Evolutionary conservation across 1,140 invertebrate genomes (phyloP).

Genomic region (Zaprionus taronus): DNA sequence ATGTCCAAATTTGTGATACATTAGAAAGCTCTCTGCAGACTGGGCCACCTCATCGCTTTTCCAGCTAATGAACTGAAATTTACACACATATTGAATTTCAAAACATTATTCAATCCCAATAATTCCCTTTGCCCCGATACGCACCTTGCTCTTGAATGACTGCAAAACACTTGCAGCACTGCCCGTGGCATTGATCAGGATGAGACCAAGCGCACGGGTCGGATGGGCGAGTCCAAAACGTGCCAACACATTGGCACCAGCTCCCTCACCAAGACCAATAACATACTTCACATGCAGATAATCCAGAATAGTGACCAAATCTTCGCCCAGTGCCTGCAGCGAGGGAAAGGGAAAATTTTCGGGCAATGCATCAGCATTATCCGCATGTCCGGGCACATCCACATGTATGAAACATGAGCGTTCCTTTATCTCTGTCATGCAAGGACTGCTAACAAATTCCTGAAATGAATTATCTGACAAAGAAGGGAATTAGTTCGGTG

Average conservation of each 20-base stretch:
- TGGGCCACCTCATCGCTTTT: conserved; percentile 89
- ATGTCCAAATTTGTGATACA: conserved; percentile 96
- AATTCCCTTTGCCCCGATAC: not conserved
- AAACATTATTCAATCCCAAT: too few relatives aligned
- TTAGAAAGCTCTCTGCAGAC: conserved; percentile 92
- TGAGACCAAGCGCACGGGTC: conserved; percentile 90
- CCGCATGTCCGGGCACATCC: conserved; percentile 94
- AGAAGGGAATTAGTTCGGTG: not conserved
- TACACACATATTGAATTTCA: too few relatives aligned
- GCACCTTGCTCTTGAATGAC: conserved; percentile 93
- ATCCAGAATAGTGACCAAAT: conserved; percentile 92
- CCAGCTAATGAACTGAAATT: conserved; percentile 89
- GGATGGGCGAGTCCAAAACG: conserved; percentile 93
- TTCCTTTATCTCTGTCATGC: conserved; percentile 93
- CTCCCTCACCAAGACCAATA: conserved; percentile 94
- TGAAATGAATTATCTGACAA: conserved; percentile 89
- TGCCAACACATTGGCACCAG: conserved; percentile 94
- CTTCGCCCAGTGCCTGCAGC: conserved; percentile 93
- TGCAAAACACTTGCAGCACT: conserved; percentile 94
- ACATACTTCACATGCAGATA: conserved; percentile 92
- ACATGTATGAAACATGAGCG: conserved; percentile 95
- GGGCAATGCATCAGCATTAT: conserved; percentile 89
- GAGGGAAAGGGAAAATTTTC: conserved; percentile 91
- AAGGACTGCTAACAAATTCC: conserved; percentile 91
- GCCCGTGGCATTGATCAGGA: conserved; percentile 94